Base-by-base conservation (phyloP, 2,113 vertebrate genomes). In the Otus sunia region DNA sequence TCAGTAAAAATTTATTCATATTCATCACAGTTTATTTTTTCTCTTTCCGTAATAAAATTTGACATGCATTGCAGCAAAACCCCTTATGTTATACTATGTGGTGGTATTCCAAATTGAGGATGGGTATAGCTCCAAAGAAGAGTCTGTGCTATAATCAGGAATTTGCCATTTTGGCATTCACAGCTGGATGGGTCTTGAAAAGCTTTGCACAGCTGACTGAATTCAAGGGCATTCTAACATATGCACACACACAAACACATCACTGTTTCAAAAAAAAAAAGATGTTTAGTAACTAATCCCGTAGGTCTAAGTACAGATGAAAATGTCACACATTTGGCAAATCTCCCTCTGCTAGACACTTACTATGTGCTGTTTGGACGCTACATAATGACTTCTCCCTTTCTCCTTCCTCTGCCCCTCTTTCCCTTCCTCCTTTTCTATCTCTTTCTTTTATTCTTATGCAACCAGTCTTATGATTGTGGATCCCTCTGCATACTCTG, bases 141-240 rank as follows among this genome's bases (percentile, higher is more conserved):
- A 69, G 12, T 55, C 17, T 56, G 10, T 23, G 32, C 83, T 84
- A 29, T 29, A 68, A 63, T 34, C 5, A n/a, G 63, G 37, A 86
- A 63, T 83, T 72, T 88, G 36, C 34, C n/a, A 71, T 71, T 96
- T 87, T 96, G 87, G 45, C 27, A 72, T 67, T 95, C 68, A 90
- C 78, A 90, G 59, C 41, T 90, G 43, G 63, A 83, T 94, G 49
- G 49, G 76, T 66, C 64, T 75, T 74, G 17, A 88, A 91, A 87
- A 92, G 26, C 45, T 91, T 86, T 88, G 30, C 39, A 86, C 73
- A 96, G 63, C 12, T 90, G 62, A 77, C 39, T 94, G 69, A 75
- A 52, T 94, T 92, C 62, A 88, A 94, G 78, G 58, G 12, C 75
- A 36, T 39, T 12, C 29, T 81, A 91, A 79, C 53, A 41, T 45